These are phyloP conservation scores for Tricholaema leucomelas DNA, from an alignment of 2,113 vertebrate genomes.

Conservation along the genomic window DNA sequence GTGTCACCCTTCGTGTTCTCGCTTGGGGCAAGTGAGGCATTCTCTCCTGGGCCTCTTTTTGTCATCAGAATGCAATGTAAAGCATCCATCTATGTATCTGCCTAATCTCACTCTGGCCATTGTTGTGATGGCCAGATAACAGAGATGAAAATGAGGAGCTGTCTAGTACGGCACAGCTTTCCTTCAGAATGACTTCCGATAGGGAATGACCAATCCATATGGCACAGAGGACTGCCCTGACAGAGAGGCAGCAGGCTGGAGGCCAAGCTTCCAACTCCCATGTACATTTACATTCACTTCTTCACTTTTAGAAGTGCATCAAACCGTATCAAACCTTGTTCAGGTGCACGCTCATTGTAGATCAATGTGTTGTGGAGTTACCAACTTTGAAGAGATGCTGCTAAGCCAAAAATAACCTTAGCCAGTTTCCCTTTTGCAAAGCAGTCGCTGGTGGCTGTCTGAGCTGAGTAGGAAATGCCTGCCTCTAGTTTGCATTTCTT, in stretches of 20 bases:
- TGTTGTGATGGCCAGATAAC: not conserved
- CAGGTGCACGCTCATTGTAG: not conserved
- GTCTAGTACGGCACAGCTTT: not conserved
- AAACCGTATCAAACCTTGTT: rapidly evolving
- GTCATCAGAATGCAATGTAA: conserved; percentile 27
- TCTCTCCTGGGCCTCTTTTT: not conserved
- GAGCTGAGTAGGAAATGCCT: not conserved
- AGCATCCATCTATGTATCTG: not conserved
- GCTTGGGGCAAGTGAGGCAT: not conserved
- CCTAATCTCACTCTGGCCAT: not conserved
- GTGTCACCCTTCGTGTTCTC: not conserved
- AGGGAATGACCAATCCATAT: not conserved
- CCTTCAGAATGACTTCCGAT: not conserved
- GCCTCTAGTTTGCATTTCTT: not conserved
- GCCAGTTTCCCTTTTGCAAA: not conserved
- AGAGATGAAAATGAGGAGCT: not conserved
- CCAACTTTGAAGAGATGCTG: not conserved
- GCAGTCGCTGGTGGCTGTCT: not conserved
- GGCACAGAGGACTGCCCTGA: not conserved
- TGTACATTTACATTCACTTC: not conserved
- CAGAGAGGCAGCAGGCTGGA: not conserved
- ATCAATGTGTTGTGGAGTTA: not conserved
- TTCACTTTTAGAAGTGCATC: not conserved
- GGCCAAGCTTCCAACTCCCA: not conserved
- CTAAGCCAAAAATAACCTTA: conserved; percentile 3